Conservation (phyloP, 2,113 vertebrate genomes). For the Abramis brama region DNA sequence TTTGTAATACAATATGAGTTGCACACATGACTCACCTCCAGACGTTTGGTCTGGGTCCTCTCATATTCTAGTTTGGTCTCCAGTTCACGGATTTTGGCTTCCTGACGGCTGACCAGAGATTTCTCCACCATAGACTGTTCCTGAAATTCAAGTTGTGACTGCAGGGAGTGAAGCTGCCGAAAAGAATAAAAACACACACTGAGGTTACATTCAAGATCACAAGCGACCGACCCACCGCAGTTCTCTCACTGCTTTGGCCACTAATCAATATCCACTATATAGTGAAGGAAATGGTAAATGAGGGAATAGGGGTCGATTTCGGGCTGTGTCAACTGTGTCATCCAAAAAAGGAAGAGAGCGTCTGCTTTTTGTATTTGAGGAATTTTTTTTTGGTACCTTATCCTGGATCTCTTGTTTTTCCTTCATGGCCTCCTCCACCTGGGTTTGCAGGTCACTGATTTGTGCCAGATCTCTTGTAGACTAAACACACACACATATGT, state of each 20-base stretch:
- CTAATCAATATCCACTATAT: background rate
- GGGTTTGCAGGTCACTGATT: slow-evolving; percentile 94
- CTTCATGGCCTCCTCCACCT: slow-evolving; percentile 91
- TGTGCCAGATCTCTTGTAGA: slow-evolving; percentile 92
- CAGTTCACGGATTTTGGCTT: slow-evolving; percentile 96
- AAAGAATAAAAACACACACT: slow-evolving; percentile 28
- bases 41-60: slow-evolving; percentile 91
- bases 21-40: slow-evolving; percentile 82
- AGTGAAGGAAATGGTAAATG: background rate
- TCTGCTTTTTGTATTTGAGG: background rate
- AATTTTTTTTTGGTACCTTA: slow-evolving; percentile 80
- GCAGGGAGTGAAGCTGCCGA: slow-evolving; percentile 88
- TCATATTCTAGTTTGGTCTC: slow-evolving; percentile 97
- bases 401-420: slow-evolving; percentile 97
- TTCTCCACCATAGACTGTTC: slow-evolving; percentile 99
- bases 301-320: background rate
- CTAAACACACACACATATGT: slow-evolving; percentile 67
- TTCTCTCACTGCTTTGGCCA: background rate
- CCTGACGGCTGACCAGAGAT: slow-evolving; percentile 94
- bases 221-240: background rate
- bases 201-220: background rate
- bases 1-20: too few species aligned
- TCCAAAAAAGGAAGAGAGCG: background rate
- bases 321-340: too few species aligned
- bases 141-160: slow-evolving; percentile 94